Evolutionary conservation across 1,140 invertebrate species (phyloP).

Genomic region (Vollenhovia emeryi): DNA sequence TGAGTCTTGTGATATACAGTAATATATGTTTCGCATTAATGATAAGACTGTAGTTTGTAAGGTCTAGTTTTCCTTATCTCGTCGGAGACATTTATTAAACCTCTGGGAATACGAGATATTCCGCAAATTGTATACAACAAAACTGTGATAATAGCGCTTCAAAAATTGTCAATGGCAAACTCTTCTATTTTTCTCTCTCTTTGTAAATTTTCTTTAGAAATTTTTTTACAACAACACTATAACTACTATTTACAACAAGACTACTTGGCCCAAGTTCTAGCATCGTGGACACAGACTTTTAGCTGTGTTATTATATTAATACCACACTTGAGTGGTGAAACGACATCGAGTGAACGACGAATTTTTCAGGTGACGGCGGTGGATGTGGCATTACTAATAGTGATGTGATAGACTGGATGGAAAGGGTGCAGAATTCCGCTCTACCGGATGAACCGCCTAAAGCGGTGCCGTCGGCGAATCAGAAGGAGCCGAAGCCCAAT

Average conservation of each 20-base stretch:
- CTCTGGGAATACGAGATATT: no score
- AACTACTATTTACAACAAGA: not conserved
- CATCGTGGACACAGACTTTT: no score
- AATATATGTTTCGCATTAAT: not conserved
- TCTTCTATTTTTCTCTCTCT: not conserved
- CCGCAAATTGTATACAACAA: not conserved
- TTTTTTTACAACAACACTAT: not conserved
- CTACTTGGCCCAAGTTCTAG: no score
- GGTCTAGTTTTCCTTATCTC: not conserved
- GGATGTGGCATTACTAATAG: constrained; percentile 94
- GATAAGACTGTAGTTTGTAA: not conserved
- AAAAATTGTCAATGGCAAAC: not conserved
- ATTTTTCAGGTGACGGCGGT: constrained; percentile 89
- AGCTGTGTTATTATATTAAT: not conserved
- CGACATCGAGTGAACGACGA: not conserved
- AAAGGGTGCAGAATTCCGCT: constrained; percentile 94
- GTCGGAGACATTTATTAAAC: not conserved
- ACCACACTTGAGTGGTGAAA: not conserved
- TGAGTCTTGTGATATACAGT: not conserved
- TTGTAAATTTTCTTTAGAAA: not conserved
- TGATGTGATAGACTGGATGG: constrained; percentile 96
- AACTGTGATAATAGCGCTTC: not conserved
- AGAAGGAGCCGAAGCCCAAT: constrained; percentile 70
- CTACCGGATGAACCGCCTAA: constrained; percentile 86
- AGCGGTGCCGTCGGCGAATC: constrained; percentile 81